These are phyloP conservation scores for Toxotes jaculatrix DNA, from an alignment of 2,113 vertebrate genomes.

Conservation along the genomic window DNA sequence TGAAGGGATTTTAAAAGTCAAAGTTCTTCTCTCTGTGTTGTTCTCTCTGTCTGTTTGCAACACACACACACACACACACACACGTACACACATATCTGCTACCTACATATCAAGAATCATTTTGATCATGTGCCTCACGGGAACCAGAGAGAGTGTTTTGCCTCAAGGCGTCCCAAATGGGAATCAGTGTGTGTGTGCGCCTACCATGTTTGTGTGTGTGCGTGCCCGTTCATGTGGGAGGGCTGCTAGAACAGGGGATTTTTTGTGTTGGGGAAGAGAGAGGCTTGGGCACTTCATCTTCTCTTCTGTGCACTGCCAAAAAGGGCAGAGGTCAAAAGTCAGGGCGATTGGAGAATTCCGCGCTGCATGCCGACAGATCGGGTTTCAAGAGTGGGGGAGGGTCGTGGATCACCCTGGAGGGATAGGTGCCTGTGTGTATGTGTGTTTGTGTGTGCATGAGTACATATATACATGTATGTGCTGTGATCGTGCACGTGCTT, in stretches of 20 bases:
- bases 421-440: conserved; percentile 78
- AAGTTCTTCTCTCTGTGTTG: neutral
- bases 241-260: conserved; percentile 86
- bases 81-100: conserved; percentile 58
- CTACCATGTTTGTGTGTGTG: conserved; percentile 49
- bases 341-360: conserved; percentile 89
- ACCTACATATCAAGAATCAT: conserved; percentile 75
- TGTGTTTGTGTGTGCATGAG: conserved; percentile 22
- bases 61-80: neutral
- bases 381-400: conserved; percentile 85
- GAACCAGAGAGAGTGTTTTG: conserved; percentile 72
- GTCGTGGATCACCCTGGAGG: conserved; percentile 74
- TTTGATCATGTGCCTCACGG: conserved; percentile 72
- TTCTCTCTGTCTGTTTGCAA: neutral
- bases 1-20: conserved; percentile 40
- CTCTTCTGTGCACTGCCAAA: conserved; percentile 88
- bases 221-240: conserved; percentile 72
- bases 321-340: conserved; percentile 89
- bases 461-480: conserved; percentile 8
- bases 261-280: conserved; percentile 86
- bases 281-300: conserved; percentile 89
- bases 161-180: conserved; percentile 70
- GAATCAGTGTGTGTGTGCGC: conserved; percentile 67
- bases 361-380: conserved; percentile 88
- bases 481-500: conserved; percentile 31